phyloP scores from a whole-genome alignment of 2,113 vertebrate genomes.

The Pagrus major region DNA sequence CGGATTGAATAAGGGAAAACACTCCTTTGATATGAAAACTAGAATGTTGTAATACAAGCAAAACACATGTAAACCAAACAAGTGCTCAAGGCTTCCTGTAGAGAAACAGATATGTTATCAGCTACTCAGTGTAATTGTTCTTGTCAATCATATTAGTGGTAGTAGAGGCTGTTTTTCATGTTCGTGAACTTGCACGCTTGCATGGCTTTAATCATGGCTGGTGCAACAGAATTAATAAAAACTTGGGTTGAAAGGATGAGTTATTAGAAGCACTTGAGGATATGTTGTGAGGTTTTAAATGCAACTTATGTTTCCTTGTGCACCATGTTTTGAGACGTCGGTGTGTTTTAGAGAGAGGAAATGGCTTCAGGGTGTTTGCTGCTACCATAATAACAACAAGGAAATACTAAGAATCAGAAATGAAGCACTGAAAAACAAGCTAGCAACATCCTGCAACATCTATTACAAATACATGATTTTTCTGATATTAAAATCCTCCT shows the following conservation, averaged over 20 bases:
- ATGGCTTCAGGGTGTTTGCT: constrained; percentile 39
- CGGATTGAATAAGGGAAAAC: constrained; percentile 42
- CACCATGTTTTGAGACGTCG: constrained; percentile 26
- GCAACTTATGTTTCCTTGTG: constrained; percentile 33
- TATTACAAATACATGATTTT: constrained; percentile 15
- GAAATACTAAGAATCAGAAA: constrained; percentile 6
- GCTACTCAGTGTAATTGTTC: constrained; percentile 22
- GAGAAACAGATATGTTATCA: constrained; percentile 46
- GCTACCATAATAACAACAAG: constrained; percentile 1
- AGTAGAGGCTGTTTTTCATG: constrained; percentile 1
- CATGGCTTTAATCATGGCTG: constrained; percentile 17
- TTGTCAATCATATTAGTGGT: constrained; percentile 39
- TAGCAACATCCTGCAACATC: constrained; percentile 13
- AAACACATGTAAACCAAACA: constrained; percentile 53
- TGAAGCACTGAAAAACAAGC: constrained; percentile 15
- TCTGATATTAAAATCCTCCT: constrained; percentile 27
- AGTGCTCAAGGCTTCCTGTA: constrained; percentile 33
- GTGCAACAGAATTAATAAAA: constrained; percentile 23
- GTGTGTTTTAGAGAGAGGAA: constrained; percentile 23
- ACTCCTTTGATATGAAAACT: constrained; percentile 60
- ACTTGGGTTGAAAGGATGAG: background rate
- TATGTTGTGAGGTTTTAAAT: constrained; percentile 24
- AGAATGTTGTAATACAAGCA: constrained; percentile 60
- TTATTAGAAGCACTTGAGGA: constrained; percentile 21
- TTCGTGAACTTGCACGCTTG: background rate